phyloP scores from a whole-genome alignment of 2,888 invertebrate genomes.

The Anarsia innoxiella region DNA sequence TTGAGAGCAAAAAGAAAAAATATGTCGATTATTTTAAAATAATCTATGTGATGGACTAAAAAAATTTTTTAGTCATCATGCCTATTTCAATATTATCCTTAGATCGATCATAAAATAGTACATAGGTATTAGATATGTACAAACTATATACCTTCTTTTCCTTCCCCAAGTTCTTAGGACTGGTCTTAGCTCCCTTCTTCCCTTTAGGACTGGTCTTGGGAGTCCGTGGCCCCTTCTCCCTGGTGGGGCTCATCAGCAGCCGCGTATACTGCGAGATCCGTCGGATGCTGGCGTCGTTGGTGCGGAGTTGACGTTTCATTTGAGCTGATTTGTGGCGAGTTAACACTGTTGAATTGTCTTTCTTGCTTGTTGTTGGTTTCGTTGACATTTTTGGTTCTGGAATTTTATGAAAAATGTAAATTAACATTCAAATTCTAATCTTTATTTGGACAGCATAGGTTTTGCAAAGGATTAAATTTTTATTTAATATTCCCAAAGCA shows the following conservation, averaged over 20 bases:
- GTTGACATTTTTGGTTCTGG: neutral
- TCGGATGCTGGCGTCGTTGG: slow-evolving; percentile 23
- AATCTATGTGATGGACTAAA: no score
- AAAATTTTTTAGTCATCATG: no score
- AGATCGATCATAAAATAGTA: no score
- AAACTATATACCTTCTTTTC: neutral
- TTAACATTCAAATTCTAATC: neutral
- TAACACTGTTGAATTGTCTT: slow-evolving; percentile 24
- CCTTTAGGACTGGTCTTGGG: neutral
- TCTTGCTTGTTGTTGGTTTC: neutral
- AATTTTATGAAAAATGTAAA: neutral
- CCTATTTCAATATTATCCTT: no score
- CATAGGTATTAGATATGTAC: neutral
- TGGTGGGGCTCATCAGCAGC: slow-evolving; percentile 21
- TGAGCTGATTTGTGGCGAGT: slow-evolving; percentile 39
- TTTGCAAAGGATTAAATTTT: neutral
- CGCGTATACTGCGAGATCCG: slow-evolving; percentile 16
- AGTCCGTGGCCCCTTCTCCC: slow-evolving; percentile 18
- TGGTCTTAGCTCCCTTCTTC: neutral
- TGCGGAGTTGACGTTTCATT: slow-evolving; percentile 25
- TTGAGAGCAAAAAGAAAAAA: no score
- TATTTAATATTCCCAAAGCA: neutral
- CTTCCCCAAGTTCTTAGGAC: neutral
- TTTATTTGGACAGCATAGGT: neutral
- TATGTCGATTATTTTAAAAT: no score